A percentile compares a stretch with the other conserved stretches of the same genome.
Evolutionary conservation across 2,888 invertebrate species (phyloP).

Genomic region (Torymus tubicola): DNA sequence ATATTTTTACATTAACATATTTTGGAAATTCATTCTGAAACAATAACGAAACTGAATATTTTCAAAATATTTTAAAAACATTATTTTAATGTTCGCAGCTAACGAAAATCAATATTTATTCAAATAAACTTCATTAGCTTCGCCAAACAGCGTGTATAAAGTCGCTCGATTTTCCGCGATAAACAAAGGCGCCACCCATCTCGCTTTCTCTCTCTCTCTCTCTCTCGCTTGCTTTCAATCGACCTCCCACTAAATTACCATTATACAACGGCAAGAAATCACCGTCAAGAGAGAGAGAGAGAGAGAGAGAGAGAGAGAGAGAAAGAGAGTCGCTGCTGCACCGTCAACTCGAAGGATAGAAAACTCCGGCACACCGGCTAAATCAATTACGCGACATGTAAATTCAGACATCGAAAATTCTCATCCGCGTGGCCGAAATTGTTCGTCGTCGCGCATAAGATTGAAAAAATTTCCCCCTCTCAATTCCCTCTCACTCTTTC

Average conservation of each 20-base stretch:
- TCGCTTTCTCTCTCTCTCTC: no score
- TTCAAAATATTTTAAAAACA: no score
- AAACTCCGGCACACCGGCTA: background rate
- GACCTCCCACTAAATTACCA: slow-evolving; percentile 13
- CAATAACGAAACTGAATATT: no score
- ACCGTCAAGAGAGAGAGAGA: background rate
- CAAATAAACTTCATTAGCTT: no score
- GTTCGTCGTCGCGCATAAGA: slow-evolving; percentile 23
- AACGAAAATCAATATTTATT: no score
- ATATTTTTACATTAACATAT: no score
- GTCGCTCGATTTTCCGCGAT: background rate
- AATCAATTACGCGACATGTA: slow-evolving; percentile 44
- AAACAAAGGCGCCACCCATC: no score
- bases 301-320: background rate
- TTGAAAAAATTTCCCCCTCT: slow-evolving; percentile 31
- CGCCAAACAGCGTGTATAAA: background rate
- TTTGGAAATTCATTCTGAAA: no score
- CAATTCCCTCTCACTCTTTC: background rate
- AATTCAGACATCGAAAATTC: slow-evolving; percentile 31
- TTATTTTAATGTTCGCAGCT: no score
- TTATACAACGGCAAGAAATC: slow-evolving; percentile 21
- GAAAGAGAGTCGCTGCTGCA: no score
- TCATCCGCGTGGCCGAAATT: slow-evolving; percentile 11
- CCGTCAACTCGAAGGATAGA: background rate
- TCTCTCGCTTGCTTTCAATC: background rate